Evolutionary conservation across 2,888 invertebrate genomes (phyloP), one percentile per base, ranked within the genome.

Genomic region (Augochlorella aurata): DNA sequence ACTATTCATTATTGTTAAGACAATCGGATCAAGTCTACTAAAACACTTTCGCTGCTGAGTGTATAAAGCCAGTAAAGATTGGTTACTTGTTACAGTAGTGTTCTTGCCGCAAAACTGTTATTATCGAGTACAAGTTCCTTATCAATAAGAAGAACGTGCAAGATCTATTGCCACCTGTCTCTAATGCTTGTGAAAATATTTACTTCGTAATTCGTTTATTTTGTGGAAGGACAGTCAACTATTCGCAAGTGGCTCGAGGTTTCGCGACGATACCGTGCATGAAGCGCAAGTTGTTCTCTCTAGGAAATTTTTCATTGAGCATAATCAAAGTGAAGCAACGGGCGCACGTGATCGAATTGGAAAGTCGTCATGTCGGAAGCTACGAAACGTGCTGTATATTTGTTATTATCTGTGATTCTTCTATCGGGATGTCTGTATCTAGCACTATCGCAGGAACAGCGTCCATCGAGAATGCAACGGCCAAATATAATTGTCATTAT

Each of bases 401-500:
- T 24, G 5, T 7, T 63, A 18, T 0, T 74, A 21, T 9, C 49
- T 12, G 3, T 58, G 16, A 1, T 68, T 21, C 21, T 80, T 24
- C 38, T 38, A 18, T 24, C 29, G 0, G 75, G 65, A 38, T 73
- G 68, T 4, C 12, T 69, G 2, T 73, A 29, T 45, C 14, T 18
- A 0, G 21, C 7, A 3, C 9, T 47, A 12, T 21, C 38, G 4
- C 44, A 58, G 4, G 21, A n/a, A 50, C 8, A 9, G n/a, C 7
- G 45, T 8, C n/a, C 49, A 10, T 2, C 44, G 24, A 52, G 2
- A 0, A 14, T 14, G 21, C 68, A 79, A 5, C 77, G 50, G 21
- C 95, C 95, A 7, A 92, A 95, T 83, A 94, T 95, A 72, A 89
- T 95, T 54, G 93, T 95, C 67, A 95, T 95, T 66, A 90, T 95